Percentiles rank a stretch among this genome's conserved stretches.
These are phyloP conservation scores for Chloropsis hardwickii DNA, from an alignment of 2,113 vertebrate genomes.

Conservation along the genomic window DNA sequence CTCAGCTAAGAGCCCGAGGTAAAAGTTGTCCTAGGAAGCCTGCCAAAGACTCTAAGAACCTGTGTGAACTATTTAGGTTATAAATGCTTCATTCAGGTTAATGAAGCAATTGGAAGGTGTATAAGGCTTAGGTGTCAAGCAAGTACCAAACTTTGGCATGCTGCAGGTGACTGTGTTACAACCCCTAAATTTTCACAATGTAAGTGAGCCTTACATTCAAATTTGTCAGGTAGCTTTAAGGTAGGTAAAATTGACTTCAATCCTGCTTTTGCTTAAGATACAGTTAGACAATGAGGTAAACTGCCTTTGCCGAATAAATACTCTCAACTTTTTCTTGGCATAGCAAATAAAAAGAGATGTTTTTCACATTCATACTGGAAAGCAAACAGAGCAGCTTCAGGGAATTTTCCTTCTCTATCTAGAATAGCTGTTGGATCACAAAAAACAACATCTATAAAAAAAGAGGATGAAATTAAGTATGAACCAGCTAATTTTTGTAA, in stretches of 20 bases:
- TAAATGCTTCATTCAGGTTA: not conserved
- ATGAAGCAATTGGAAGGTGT: not conserved
- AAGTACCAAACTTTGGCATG: not conserved
- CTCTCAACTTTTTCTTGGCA: not conserved
- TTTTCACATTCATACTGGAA: not conserved
- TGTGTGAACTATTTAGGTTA: not conserved
- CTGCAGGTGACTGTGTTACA: not conserved
- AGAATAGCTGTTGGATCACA: not conserved
- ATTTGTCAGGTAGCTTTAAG: not conserved
- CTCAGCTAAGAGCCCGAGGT: not conserved
- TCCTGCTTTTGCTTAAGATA: not conserved
- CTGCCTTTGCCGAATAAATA: not conserved
- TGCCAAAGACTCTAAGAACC: not conserved
- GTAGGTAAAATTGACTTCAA: not conserved
- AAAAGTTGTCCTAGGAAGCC: not conserved
- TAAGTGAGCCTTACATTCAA: not conserved
- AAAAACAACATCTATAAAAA: not conserved
- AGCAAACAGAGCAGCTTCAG: not conserved
- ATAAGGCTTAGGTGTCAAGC: not conserved
- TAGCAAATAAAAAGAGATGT: not conserved
- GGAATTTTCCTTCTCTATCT: not conserved
- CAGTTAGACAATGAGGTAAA: not conserved
- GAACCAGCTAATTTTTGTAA: not conserved
- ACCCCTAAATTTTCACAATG: not conserved
- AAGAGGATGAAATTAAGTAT: not conserved